phyloP scores from a whole-genome alignment of 2,888 invertebrate genomes.

The Troides aeacus region DNA sequence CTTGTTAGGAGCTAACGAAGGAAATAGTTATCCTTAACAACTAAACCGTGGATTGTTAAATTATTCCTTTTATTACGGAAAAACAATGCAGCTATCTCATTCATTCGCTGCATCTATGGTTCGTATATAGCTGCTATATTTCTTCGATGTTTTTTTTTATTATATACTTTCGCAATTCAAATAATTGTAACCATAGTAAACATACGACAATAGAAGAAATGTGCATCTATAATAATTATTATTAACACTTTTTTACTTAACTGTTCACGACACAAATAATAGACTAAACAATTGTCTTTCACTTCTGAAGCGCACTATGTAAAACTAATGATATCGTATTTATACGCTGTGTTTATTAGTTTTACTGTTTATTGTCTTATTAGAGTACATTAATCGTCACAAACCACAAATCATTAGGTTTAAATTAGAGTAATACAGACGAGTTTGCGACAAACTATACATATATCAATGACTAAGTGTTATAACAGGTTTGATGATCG shows the following conservation, averaged over 20 bases:
- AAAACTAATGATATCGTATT: conserved; percentile 1
- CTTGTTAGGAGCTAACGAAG: too few relatives aligned
- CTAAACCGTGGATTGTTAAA: too few relatives aligned
- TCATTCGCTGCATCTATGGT: too few relatives aligned
- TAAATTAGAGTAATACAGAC: conserved; percentile 7
- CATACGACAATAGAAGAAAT: too few relatives aligned
- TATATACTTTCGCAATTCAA: too few relatives aligned
- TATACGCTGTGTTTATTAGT: background rate
- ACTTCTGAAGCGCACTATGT: background rate
- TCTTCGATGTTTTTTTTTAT: too few relatives aligned
- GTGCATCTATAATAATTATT: background rate
- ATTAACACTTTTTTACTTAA: background rate
- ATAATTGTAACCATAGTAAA: too few relatives aligned
- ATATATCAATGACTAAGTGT: background rate
- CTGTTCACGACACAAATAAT: background rate
- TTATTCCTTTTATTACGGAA: too few relatives aligned
- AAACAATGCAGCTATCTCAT: too few relatives aligned
- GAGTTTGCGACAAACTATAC: background rate
- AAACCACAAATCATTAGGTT: background rate
- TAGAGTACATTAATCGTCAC: conserved; percentile 8
- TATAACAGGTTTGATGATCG: conserved; percentile 11
- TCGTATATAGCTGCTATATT: too few relatives aligned
- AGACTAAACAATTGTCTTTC: background rate
- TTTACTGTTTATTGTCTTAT: conserved; percentile 4
- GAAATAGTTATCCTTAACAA: too few relatives aligned